Evolutionary conservation across 2,797 vertebrate species (phyloP), one percentile per base, ranked within the genome.

Genomic region (Micrastur ruficollis): DNA sequence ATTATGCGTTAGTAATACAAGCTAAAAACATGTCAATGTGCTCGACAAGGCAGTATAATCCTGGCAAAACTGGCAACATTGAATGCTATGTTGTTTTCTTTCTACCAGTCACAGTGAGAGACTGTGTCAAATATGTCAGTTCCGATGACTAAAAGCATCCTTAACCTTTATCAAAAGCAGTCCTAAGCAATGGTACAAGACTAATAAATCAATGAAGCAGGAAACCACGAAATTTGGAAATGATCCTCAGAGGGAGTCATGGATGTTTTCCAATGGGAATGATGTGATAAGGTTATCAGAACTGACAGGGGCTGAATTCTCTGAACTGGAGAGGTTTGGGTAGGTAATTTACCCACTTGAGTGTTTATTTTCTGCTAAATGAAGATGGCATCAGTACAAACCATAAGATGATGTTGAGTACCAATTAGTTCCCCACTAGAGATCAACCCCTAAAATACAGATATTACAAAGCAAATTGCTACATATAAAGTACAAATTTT

Each of bases 11-110:
- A 93, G 6, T 50, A 82, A 56, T 59, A 21, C 26, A 82, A 66
- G 27, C 14, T 47, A 11, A 68, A 71, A 50, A 3, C 22, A 8
- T 0, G 15, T n/a, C 17, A 31, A 2, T 0, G 1, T 70, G 22
- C 22, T 29, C n/a, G 25, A 13, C 15, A 19, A 40, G 42, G 20
- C 36, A 14, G 15, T 36, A 5, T 12, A n/a, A 32, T 49, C 44
- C 38, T 66, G 58, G 59, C 25, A 52, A 3, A 62, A n/a, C 56
- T 68, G 62, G 22, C 58, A 29, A 2, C 1, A 1, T 2, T 18
- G 53, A 68, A 29, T 42, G 42, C 56, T 26, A 4, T 16, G 4
- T 59, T 23, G 7, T 40, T 81, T 66, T 56, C n/a, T 59, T 87
- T 81, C 34, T 81, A 2, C 26, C 13, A 38, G 34, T 61, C 23